phyloP scores from a whole-genome alignment of 2,113 vertebrate genomes.

The Eulemur rufifrons region DNA sequence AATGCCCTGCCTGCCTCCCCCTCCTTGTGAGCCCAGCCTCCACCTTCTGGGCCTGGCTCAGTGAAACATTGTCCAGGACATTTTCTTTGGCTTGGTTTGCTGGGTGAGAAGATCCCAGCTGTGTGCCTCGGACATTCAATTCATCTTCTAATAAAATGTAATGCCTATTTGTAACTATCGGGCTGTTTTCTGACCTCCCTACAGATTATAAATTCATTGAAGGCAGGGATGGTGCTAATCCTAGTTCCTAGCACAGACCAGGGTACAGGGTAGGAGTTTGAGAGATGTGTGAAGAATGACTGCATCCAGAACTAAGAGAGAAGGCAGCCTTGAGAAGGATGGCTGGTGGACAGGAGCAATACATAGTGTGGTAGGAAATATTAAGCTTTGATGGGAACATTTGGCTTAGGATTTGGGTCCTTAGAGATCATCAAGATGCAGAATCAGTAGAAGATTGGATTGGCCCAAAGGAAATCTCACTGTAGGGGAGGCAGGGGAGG shows the following conservation, averaged over 20 bases:
- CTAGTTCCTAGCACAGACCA: neutral
- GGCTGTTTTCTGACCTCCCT: neutral
- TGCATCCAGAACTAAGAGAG: neutral
- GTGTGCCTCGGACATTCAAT: neutral
- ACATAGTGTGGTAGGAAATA: neutral
- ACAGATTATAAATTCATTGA: neutral
- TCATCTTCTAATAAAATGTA: neutral
- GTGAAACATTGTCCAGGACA: neutral
- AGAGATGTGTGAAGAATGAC: neutral
- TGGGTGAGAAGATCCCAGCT: neutral
- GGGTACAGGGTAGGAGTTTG: neutral
- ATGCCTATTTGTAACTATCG: neutral
- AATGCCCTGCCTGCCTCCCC: neutral
- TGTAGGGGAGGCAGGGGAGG: neutral
- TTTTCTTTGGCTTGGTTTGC: neutral
- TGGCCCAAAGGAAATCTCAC: neutral
- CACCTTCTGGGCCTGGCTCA: neutral
- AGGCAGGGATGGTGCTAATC: neutral
- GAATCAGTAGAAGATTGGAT: neutral
- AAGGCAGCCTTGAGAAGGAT: neutral
- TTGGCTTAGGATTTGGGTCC: neutral
- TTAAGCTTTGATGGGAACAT: neutral
- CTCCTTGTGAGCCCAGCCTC: neutral
- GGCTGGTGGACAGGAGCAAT: neutral
- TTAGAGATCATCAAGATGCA: neutral